Base-by-base conservation (phyloP, 2,113 vertebrate genomes). In the Coptodon rendalli region DNA sequence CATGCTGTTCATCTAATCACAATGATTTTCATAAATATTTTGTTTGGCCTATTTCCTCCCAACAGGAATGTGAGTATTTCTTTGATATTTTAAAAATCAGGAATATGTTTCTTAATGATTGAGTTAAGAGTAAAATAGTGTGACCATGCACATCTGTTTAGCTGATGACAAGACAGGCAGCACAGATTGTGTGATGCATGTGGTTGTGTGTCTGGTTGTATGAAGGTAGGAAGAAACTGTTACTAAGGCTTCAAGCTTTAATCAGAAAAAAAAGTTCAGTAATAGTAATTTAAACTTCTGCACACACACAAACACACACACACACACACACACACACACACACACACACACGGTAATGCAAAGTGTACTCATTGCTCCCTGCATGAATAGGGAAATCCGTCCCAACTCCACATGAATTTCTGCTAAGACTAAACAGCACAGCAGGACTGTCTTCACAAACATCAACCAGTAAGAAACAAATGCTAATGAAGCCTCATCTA, bases 391-490 rank as follows among this genome's bases (percentile, higher is more conserved):
- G 59, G 83, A 89, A 93, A 91, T 85, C 63, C 81, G 63, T 40
- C 81, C 57, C 31, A 54, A 19, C 87, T 87, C 90, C 85, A 87
- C 91, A 83, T 88, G 90, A 89, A 83, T 83, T 87, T 93, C 92
- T 93, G 73, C 90, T 89, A 14, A 86, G 86, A 89, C 89, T 86
- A 92, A 94, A 92, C 86, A 68, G 82, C 87, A 85, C 89, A 94
- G 88, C 91, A 54, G 61, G 93, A 91, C 27, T 84, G 91, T 91
- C 89, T 89, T 89, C 73, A 48, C 81, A 85, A 68, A 91, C 87
- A 83, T 84, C 56, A 87, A 82, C 83, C 88, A 84, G 80, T 80
- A 34, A 56, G 87, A 90, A 90, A 91, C 87, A 85, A 91, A 94
- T 53, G 84, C 84, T 73, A 89, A 76, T 36, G 79, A 89, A 90